phyloP scores from a whole-genome alignment of 1,140 invertebrate species.

The Scaptodrosophila lebanonensis region DNA sequence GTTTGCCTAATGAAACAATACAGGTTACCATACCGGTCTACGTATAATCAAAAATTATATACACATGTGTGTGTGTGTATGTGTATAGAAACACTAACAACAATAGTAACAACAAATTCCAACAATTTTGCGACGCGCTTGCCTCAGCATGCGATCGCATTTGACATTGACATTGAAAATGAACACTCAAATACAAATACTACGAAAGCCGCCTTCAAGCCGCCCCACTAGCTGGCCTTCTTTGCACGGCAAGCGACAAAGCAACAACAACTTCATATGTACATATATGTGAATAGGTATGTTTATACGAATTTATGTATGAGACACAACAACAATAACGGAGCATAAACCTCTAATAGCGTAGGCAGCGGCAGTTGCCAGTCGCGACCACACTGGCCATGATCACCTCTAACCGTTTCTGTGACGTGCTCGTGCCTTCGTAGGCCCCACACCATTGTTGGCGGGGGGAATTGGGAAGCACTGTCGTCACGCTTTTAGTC shows the following conservation, averaged over 20 bases:
- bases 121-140: constrained; percentile 42
- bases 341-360: no score
- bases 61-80: no score
- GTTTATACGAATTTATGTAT: no score
- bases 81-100: constrained; percentile 21
- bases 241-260: constrained; percentile 18
- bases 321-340: no score
- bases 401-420: background rate
- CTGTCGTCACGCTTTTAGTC: constrained; percentile 15
- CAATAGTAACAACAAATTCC: background rate
- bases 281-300: no score
- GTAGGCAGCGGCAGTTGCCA: no score
- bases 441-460: no score
- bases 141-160: constrained; percentile 51
- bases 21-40: no score
- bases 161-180: constrained; percentile 67
- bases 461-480: constrained; percentile 2
- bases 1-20: no score
- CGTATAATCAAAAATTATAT: no score
- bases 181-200: constrained; percentile 8
- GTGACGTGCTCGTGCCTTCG: background rate
- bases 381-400: no score
- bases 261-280: constrained; percentile 5
- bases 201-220: constrained; percentile 25
- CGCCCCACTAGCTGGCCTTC: constrained; percentile 37